phyloP scores from a whole-genome alignment of 30 jellyfish, hydroid and myxozoan species.

The Cassiopea andromeda region DNA sequence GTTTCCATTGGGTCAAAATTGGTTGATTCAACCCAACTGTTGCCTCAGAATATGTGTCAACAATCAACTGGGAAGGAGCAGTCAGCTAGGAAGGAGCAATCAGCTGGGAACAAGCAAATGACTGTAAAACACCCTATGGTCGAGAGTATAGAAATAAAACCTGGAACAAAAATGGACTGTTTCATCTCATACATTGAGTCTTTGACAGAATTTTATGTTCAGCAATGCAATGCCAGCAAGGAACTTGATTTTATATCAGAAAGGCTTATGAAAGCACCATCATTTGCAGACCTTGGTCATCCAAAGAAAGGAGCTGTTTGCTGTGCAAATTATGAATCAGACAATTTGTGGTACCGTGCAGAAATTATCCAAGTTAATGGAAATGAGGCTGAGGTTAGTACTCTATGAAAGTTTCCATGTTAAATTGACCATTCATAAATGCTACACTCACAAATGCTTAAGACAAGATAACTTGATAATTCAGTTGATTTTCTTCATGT shows the following conservation, averaged over 20 bases:
- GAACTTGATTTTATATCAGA: conserved; percentile 37
- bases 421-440: neutral
- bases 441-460: too few species aligned
- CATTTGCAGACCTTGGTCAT: neutral
- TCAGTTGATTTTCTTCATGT: too few species aligned
- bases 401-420: neutral
- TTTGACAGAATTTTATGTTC: conserved; percentile 52
- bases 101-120: neutral
- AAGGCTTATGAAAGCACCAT: neutral
- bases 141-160: neutral
- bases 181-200: conserved; percentile 46
- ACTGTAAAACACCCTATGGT: neutral
- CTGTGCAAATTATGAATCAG: conserved; percentile 35
- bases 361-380: conserved; percentile 16
- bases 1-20: conserved; percentile 1
- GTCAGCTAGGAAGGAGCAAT: neutral
- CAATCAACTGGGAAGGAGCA: neutral
- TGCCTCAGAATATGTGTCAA: neutral
- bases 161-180: conserved; percentile 43
- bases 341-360: conserved; percentile 67
- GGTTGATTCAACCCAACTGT: neutral
- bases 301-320: conserved; percentile 43
- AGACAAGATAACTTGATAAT: too few species aligned
- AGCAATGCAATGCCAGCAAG: conserved; percentile 10
- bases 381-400: conserved; percentile 4